Base-by-base conservation (phyloP, 2,888 invertebrate species). In the Acronicta alni region DNA sequence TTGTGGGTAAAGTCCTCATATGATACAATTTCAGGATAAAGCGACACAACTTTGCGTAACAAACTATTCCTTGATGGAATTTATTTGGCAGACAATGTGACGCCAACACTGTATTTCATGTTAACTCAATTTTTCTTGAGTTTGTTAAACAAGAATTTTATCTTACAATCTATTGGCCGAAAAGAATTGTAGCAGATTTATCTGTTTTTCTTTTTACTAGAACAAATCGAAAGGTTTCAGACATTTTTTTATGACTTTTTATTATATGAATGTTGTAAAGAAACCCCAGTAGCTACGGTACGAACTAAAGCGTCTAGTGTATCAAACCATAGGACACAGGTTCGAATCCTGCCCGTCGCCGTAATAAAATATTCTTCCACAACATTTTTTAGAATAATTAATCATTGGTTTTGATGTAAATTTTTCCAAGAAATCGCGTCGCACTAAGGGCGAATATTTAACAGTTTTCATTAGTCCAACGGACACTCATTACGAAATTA, bases 41-140 rank as follows among this genome's bases (percentile, higher is more conserved):
- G 65, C 47, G 65, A 64, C 56, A 63, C 59, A 76, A 72, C 68
- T 75, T 70, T 71, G 58, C 57, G 49, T 72, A 72, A 67, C 67
- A 71, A 72, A 75, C 64, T 67, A 61, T 72, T 61, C 41, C 54
- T 53, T 64, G 69, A 55, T 55, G 46, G 57, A 73, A 71, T 80
- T 75, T 77, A 75, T 81, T 73, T 74, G 64, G 63, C 70, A 78
- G 76, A 83, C 79, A 73, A 69, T 41, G 67, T 55, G 80, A 74
- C 81, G 77, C 77, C 75, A 32, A 32, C 52, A 52, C 37, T 55
- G 62, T 61, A 70, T 55, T 74, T 57, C 48, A 52, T 57, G 52
- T 51, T 64, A 67, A 71, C 74, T 71, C 41, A 71, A 63, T 68
- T 67, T 68, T 71, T 63, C 69, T 53, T 35, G 56, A 63, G 53